A percentile compares a stretch with the other conserved stretches of the same genome.
Conservation (phyloP, 2,888 invertebrate genomes). For the Calephelis perditalis region DNA sequence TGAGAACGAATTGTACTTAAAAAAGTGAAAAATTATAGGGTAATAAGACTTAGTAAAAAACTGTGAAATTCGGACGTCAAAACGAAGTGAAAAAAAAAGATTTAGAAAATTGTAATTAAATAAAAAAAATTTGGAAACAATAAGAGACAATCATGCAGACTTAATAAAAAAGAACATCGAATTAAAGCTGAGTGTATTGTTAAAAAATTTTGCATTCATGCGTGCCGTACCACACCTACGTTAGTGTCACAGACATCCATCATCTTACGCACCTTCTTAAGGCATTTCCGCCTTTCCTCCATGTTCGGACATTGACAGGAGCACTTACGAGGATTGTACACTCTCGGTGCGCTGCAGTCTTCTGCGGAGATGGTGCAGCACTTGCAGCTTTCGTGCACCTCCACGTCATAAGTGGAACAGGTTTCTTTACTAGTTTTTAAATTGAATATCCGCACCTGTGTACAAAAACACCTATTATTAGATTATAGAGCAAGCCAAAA, state of each 20-base stretch:
- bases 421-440: constrained; percentile 57
- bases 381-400: constrained; percentile 59
- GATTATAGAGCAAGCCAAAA: constrained; percentile 23
- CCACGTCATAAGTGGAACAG: constrained; percentile 56
- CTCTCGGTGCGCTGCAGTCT: constrained; percentile 48
- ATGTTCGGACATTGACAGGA: constrained; percentile 67
- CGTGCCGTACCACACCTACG: constrained; percentile 43
- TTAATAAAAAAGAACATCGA: constrained; percentile 24
- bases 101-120: background rate
- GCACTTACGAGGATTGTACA: constrained; percentile 73
- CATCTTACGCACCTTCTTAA: constrained; percentile 69
- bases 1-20: too few species aligned
- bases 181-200: constrained; percentile 41
- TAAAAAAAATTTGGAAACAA: background rate
- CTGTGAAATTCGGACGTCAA: constrained; percentile 5
- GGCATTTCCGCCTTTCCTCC: constrained; percentile 58
- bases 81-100: background rate
- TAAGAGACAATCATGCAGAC: constrained; percentile 19
- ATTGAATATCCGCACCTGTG: constrained; percentile 62
- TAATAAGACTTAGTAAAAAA: too few species aligned
- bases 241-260: constrained; percentile 69
- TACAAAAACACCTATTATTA: constrained; percentile 26
- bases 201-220: constrained; percentile 40
- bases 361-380: constrained; percentile 51
- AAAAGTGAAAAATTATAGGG: too few species aligned